Base-by-base conservation (phyloP, 2,113 vertebrate species). In the Sorex araneus region DNA sequence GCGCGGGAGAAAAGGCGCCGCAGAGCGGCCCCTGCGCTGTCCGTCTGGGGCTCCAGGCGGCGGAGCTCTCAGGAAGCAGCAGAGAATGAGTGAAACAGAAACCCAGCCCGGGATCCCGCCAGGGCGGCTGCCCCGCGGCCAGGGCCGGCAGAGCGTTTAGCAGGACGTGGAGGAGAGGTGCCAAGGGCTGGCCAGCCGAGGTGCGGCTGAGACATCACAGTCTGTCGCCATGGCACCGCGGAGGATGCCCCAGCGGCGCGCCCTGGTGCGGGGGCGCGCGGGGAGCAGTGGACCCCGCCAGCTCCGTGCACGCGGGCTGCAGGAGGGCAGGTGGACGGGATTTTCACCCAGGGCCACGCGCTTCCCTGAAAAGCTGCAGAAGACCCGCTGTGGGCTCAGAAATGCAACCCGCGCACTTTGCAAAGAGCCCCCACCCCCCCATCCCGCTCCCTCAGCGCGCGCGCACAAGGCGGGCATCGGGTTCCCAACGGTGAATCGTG, bases 51-150 rank as follows among this genome's bases (percentile, higher is more conserved):
- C 19, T 18, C 4, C n/a, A 16, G 78, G 36, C 32, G 6, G 79
- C 16, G 82, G 94, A 90, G 93, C 60, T 95, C 94, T 95, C 34
- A 83, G 94, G 95, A 96, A 94, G 94, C 94, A 91, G 94, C 71
- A 91, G 0, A 78, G 64, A 87, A 85, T 91, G 92, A 92, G 73
- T 40, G 2, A 95, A 95, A 95, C 63, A 95, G 96, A 96, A 95
- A 94, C 76, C 80, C 84, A 15, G 19, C 64, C 13, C 47, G 57
- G 91, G 92, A 90, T 76, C 90, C 82, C 21, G 0, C 25, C 8
- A 0, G 69, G 84, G 71, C 10, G 12, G 28, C 69, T 21, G n/a
- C 25, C 75, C 79, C 74, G 19, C 10, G 5, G 50, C 34, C 15
- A 4, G 69, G 54, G 36, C 4, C 67, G 0, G 23, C 0, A 0